Percentiles rank a stretch among this genome's conserved stretches.
Conservation (phyloP, 2,888 invertebrate genomes). For the Cosmia trapezina region DNA sequence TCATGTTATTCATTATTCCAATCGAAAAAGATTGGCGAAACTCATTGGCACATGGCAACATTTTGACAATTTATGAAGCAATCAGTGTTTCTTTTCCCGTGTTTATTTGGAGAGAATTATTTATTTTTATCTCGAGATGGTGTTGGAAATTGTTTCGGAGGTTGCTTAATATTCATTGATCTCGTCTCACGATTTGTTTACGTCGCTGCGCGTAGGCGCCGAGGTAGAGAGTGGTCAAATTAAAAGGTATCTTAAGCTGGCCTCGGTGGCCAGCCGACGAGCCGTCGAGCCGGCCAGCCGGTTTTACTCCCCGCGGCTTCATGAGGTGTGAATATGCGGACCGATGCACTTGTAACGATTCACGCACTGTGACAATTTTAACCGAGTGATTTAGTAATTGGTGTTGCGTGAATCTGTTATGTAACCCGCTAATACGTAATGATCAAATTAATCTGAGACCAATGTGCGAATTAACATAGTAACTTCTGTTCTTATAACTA, state of each 20-base stretch:
- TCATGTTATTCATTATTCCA: constrained; percentile 81
- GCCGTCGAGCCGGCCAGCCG: constrained; percentile 67
- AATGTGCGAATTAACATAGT: constrained; percentile 22
- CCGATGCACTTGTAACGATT: constrained; percentile 77
- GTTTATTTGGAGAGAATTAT: constrained; percentile 85
- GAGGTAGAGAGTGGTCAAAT: constrained; percentile 79
- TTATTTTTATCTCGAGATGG: constrained; percentile 82
- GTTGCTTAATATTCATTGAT: constrained; percentile 89
- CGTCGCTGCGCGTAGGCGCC: constrained; percentile 82
- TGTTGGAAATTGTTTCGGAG: constrained; percentile 84
- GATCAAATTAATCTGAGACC: constrained; percentile 21
- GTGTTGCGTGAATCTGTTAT: constrained; percentile 36
- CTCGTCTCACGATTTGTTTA: constrained; percentile 87
- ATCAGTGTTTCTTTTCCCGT: constrained; percentile 84
- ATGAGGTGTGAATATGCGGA: constrained; percentile 84
- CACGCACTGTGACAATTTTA: constrained; percentile 78
- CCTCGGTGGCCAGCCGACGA: constrained; percentile 48
- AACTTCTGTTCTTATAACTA: constrained; percentile 13
- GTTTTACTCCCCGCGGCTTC: constrained; percentile 83
- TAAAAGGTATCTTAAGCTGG: constrained; percentile 74
- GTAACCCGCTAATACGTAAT: constrained; percentile 25
- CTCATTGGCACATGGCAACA: constrained; percentile 78
- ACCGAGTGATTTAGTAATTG: constrained; percentile 64
- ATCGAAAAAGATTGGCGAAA: constrained; percentile 76
- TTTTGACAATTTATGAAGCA: constrained; percentile 88